Evolutionary conservation across 2,113 vertebrate species (phyloP), one percentile per base, ranked within the genome.

Genomic region (Halichoerus grypus): DNA sequence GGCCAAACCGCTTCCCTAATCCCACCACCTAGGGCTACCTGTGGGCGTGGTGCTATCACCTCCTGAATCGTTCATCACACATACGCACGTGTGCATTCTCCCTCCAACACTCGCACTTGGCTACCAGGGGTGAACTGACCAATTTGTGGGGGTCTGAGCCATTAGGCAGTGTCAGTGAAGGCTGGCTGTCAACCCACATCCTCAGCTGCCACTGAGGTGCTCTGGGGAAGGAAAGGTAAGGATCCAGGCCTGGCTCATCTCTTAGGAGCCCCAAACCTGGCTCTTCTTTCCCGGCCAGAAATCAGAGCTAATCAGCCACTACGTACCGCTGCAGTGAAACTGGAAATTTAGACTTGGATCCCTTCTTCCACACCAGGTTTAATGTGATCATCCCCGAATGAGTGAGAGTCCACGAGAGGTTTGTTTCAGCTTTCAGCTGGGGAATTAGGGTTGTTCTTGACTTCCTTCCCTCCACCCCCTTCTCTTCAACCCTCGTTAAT

Each of bases 371-470:
- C 39, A n/a, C 65, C 61, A 51, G 16, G 42, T 14, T 19, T 39
- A 42, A n/a, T 10, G 4, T 0, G 16, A 16, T 67, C 72, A 33
- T 19, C 14, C 39, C 36, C 86, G 53, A 31, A 65, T 26, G 76
- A 15, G 26, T 15, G 3, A 16, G 15, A 4, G 55, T 80, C 69
- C 28, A 4, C 6, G 0, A 0, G 71, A 85, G 21, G 2, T 39
- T 33, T 18, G 0, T 31, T 8, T 26, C 26, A 2, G 18, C 39
- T 24, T 81, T n/a, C 46, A 13, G 0, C 16, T 7, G 26, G 49
- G 42, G 18, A 31, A 2, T 28, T 2, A 14, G n/a, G 7, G 2
- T 57, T 15, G 19, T 4, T 14, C 33, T 16, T 59, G 36, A 21
- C 49, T 39, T 61, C 19, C 28, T 53, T 81, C 33, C 57, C 6